These are phyloP conservation scores for Engystomops pustulosus DNA, from an alignment of 2,113 vertebrate genomes.

Conservation along the genomic window DNA sequence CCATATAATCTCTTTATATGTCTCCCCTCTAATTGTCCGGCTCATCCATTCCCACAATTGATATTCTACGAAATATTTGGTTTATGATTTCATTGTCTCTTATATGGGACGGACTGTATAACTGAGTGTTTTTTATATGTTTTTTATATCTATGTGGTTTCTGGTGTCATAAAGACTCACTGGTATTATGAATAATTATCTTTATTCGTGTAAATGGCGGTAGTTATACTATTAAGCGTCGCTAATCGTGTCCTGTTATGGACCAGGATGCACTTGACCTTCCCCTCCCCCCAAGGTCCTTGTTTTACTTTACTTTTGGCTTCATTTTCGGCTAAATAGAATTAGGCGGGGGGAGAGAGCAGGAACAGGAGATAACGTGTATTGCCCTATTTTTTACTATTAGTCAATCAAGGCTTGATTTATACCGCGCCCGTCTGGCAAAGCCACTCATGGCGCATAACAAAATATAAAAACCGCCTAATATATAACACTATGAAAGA, in stretches of 20 bases:
- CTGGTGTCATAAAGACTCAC: slow-evolving; percentile 22
- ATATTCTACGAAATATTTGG: slow-evolving; percentile 18
- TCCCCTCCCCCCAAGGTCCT: slow-evolving; percentile 22
- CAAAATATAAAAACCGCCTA: slow-evolving; percentile 57
- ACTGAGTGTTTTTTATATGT: slow-evolving; percentile 31
- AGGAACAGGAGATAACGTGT: not conserved
- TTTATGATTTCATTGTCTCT: slow-evolving; percentile 22
- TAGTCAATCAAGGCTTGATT: slow-evolving; percentile 55
- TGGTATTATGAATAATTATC: slow-evolving; percentile 34
- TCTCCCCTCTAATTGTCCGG: slow-evolving; percentile 30
- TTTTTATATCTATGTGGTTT: slow-evolving; percentile 38
- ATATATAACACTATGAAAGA: slow-evolving; percentile 57
- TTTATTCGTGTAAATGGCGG: slow-evolving; percentile 39
- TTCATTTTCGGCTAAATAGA: slow-evolving; percentile 32
- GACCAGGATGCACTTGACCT: slow-evolving; percentile 40
- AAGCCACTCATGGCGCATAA: slow-evolving; percentile 57
- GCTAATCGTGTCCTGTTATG: slow-evolving; percentile 8
- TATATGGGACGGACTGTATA: slow-evolving; percentile 22
- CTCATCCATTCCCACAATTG: not conserved
- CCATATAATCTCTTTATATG: not conserved
- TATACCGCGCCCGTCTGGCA: slow-evolving; percentile 54
- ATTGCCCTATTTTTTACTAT: slow-evolving; percentile 50
- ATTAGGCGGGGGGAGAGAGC: slow-evolving; percentile 25
- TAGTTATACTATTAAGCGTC: slow-evolving; percentile 31
- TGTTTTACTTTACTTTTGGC: slow-evolving; percentile 23